A percentile compares a stretch with the other conserved stretches of the same genome.
These are phyloP conservation scores for Macrochelys suwanniensis DNA, from an alignment of 2,797 vertebrate genomes.

Conservation along the genomic window DNA sequence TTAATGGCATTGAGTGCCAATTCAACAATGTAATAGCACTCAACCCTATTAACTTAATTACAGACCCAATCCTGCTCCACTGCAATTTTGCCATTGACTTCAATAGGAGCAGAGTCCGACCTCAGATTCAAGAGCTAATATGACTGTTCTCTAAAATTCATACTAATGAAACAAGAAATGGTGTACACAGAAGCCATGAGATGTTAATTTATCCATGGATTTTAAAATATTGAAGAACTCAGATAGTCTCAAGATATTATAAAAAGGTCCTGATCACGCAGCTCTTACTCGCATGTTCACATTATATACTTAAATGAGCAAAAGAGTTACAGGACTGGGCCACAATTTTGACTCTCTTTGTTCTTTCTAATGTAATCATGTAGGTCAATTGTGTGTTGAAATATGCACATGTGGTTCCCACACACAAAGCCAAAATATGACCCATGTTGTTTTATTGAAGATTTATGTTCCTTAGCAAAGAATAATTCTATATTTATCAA, in stretches of 20 bases:
- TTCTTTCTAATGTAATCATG: neutral
- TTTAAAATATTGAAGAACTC: neutral
- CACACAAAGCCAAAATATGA: neutral
- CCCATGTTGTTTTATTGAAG: neutral
- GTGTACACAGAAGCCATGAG: neutral
- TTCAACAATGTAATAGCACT: conserved; percentile 61
- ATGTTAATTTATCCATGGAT: conserved; percentile 5
- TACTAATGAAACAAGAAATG: conserved; percentile 16
- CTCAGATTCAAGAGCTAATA: conserved; percentile 36
- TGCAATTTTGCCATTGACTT: conserved; percentile 62
- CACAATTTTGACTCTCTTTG: neutral
- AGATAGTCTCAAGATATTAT: neutral
- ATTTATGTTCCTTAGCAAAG: neutral
- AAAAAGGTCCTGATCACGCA: neutral
- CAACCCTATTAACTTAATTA: conserved; percentile 65
- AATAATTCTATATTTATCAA: neutral
- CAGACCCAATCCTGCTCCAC: conserved; percentile 45
- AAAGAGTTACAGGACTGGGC: neutral
- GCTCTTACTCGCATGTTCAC: neutral
- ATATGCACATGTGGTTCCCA: neutral
- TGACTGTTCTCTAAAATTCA: neutral
- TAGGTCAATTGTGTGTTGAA: neutral
- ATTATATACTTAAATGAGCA: neutral
- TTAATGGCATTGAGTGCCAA: conserved; percentile 62
- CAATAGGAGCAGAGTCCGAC: conserved; percentile 25